Conservation (phyloP, 2,113 vertebrate species). For the Scopus umbretta region DNA sequence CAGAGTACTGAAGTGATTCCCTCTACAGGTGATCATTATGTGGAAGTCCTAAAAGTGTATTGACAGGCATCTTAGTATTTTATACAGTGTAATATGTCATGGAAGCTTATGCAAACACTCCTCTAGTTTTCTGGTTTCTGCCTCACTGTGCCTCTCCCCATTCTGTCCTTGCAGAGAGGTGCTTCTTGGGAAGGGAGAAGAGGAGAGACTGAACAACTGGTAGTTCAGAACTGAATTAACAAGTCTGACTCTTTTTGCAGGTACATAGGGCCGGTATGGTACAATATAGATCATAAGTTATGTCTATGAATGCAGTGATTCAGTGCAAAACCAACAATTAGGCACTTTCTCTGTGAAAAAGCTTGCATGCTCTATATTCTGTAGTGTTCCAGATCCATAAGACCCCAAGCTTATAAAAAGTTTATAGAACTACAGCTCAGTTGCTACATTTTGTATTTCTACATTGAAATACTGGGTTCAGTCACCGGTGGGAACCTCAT, state of each 20-base stretch:
- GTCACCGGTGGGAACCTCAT: not conserved
- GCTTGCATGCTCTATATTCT: not conserved
- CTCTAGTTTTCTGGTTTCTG: not conserved
- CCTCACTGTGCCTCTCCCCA: fast-evolving
- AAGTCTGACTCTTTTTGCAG: not conserved
- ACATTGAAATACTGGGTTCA: not conserved
- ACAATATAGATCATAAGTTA: not conserved
- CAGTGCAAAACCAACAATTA: not conserved
- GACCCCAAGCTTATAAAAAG: not conserved
- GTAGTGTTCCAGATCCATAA: not conserved
- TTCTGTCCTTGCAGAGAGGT: not conserved
- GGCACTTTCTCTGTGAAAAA: not conserved
- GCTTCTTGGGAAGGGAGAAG: not conserved
- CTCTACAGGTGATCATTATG: not conserved
- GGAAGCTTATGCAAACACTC: not conserved
- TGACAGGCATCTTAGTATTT: not conserved
- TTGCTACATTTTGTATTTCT: not conserved
- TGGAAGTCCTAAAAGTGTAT: not conserved
- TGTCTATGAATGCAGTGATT: not conserved
- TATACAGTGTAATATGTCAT: not conserved
- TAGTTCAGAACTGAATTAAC: not conserved
- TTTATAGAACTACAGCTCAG: not conserved
- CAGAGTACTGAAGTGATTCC: not conserved
- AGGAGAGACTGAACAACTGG: not conserved
- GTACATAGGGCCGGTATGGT: fast-evolving